Conservation (phyloP, 2,113 vertebrate species). For the Sturnira hondurensis region DNA sequence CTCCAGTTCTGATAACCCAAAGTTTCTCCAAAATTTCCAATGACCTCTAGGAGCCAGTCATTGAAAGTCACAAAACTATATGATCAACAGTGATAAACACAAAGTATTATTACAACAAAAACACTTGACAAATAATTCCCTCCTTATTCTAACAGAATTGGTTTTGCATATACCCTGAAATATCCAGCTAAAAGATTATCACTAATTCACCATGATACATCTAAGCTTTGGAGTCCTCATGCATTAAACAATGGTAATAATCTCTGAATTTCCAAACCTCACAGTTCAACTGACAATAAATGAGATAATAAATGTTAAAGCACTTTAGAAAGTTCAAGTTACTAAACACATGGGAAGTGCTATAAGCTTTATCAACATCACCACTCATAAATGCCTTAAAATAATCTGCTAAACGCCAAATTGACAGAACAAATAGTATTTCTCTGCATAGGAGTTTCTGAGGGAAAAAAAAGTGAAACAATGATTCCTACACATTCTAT, state of each 20-base stretch:
- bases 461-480: not conserved
- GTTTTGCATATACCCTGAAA: not conserved
- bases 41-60: not conserved
- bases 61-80: not conserved
- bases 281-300: not conserved
- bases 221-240: not conserved
- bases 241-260: not conserved
- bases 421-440: not conserved
- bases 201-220: not conserved
- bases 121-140: not conserved
- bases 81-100: fast-evolving
- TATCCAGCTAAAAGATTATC: not conserved
- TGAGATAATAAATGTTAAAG: not conserved
- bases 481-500: not conserved
- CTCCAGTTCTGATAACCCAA: not conserved
- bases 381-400: not conserved
- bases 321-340: not conserved
- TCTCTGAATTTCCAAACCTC: not conserved
- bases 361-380: not conserved
- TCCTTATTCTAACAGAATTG: not conserved
- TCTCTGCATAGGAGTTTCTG: not conserved
- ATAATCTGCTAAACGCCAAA: not conserved
- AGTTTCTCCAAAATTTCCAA: not conserved
- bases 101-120: too few species aligned
- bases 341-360: not conserved